A percentile compares a stretch with the other conserved stretches of the same genome.
Conservation (phyloP, 2,113 vertebrate species). For the Delphinapterus leucas region DNA sequence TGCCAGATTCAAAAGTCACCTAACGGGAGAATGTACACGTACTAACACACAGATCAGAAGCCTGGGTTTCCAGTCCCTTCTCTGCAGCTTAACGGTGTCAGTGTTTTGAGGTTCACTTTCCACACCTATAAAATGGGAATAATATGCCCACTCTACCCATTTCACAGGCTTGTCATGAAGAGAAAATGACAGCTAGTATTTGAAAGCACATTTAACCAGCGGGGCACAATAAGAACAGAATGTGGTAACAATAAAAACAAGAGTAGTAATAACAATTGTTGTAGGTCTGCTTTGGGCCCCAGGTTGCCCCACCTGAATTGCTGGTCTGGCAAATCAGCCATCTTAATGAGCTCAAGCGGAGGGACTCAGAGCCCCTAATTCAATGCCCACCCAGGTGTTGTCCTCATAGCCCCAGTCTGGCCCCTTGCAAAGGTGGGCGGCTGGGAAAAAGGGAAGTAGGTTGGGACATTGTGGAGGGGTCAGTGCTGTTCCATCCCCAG, state of each 20-base stretch:
- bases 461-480: not conserved
- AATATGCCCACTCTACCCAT: not conserved
- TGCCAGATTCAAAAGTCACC: not conserved
- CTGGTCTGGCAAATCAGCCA: not conserved
- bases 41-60: not conserved
- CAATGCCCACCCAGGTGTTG: not conserved
- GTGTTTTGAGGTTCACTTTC: not conserved
- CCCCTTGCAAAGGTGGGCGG: not conserved
- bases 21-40: not conserved
- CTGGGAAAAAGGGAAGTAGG: not conserved
- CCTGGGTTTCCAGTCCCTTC: not conserved
- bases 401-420: not conserved
- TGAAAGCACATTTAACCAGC: not conserved
- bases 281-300: not conserved
- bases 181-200: not conserved
- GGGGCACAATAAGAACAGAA: not conserved
- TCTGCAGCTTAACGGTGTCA: not conserved
- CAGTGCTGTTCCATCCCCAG: not conserved
- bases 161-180: not conserved
- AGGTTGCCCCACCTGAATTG: not conserved
- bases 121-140: not conserved
- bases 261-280: not conserved
- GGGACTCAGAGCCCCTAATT: not conserved
- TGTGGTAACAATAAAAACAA: not conserved
- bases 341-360: not conserved